Percentiles rank a stretch among this genome's conserved stretches.
phyloP scores from a whole-genome alignment of 2,113 vertebrate genomes.

The Pygathrix nemaeus region DNA sequence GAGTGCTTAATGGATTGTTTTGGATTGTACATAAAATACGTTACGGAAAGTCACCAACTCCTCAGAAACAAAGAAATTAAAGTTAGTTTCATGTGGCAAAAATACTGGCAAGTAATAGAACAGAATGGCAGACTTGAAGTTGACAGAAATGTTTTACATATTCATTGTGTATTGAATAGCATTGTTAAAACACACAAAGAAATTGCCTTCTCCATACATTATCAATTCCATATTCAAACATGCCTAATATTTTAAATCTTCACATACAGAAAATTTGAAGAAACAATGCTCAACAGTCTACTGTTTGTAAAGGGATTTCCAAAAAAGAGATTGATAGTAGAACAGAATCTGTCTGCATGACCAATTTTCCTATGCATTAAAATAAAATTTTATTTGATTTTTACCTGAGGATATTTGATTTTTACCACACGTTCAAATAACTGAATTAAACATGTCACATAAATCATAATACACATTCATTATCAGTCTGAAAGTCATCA shows the following conservation, averaged over 20 bases:
- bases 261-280: not conserved
- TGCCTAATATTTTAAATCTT: not conserved
- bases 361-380: not conserved
- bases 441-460: not conserved
- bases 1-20: not conserved
- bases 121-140: not conserved
- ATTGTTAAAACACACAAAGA: not conserved
- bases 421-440: not conserved
- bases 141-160: not conserved
- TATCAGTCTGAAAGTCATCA: not conserved
- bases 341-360: not conserved
- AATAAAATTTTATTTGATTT: constrained; percentile 11
- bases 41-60: not conserved
- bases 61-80: not conserved
- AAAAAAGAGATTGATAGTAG: not conserved
- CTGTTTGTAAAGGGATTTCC: not conserved
- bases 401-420: not conserved
- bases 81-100: not conserved
- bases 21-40: not conserved
- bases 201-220: not conserved
- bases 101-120: not conserved
- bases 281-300: not conserved
- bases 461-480: not conserved
- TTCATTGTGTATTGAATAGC: not conserved
- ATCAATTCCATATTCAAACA: not conserved